phyloP scores from a whole-genome alignment of 2,888 invertebrate genomes.

The Malthinus seriepunctatus region DNA sequence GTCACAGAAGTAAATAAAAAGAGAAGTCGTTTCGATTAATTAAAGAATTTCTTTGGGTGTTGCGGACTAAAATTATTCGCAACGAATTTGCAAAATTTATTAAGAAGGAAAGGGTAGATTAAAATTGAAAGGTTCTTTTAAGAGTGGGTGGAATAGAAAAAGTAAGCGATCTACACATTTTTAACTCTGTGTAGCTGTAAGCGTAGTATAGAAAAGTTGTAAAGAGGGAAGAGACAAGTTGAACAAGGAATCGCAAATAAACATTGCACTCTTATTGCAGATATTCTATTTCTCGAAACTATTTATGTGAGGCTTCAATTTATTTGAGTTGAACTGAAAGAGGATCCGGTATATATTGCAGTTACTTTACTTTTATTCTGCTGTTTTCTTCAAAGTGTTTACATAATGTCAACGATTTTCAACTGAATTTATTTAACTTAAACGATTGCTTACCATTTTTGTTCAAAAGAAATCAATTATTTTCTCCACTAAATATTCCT shows the following conservation, averaged over 20 bases:
- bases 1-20: no score
- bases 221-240: conserved; percentile 24
- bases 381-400: conserved; percentile 5
- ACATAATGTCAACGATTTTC: conserved; percentile 5
- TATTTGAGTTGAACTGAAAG: conserved; percentile 18
- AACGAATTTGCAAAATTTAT: no score
- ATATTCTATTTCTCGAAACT: conserved; percentile 24
- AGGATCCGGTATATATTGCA: conserved; percentile 13
- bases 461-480: not conserved
- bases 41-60: no score
- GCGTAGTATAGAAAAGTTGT: conserved; percentile 18
- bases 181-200: conserved; percentile 17
- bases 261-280: conserved; percentile 23
- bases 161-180: conserved; percentile 13
- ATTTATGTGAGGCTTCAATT: conserved; percentile 23
- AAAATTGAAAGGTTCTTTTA: not conserved
- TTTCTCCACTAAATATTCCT: no score
- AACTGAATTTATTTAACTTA: conserved; percentile 1
- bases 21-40: no score
- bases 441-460: not conserved
- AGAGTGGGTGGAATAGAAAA: not conserved
- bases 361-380: conserved; percentile 9
- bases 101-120: no score
- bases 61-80: no score
- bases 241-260: conserved; percentile 25